These are phyloP conservation scores for Plotosus lineatus DNA, from an alignment of 2,113 vertebrate species.

Conservation along the genomic window DNA sequence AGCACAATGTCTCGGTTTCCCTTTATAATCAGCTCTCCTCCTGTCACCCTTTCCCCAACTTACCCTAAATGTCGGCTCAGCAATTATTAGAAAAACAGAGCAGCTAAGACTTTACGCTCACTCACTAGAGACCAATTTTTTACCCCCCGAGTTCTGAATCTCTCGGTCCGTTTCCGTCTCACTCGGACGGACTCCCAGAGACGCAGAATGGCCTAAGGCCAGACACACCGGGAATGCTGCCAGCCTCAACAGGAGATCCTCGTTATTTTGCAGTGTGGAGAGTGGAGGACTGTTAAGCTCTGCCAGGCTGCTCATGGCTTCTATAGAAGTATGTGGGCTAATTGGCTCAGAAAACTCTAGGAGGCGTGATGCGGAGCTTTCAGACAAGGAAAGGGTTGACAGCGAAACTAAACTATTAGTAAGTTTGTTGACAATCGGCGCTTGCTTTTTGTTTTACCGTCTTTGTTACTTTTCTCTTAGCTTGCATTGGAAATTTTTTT, in stretches of 20 bases:
- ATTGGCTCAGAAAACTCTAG: constrained; percentile 43
- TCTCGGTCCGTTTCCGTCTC: constrained; percentile 35
- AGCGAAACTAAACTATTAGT: constrained; percentile 20
- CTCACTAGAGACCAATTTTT: constrained; percentile 54
- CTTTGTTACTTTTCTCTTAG: not conserved
- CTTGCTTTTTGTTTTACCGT: constrained; percentile 14
- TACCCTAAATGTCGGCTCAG: constrained; percentile 32
- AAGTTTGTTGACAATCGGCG: not conserved
- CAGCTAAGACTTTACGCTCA: constrained; percentile 27
- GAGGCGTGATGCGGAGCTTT: constrained; percentile 14
- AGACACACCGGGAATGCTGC: constrained; percentile 33
- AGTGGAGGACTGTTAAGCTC: constrained; percentile 45
- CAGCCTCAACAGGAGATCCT: constrained; percentile 46
- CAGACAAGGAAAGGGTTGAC: constrained; percentile 7
- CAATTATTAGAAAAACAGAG: constrained; percentile 45
- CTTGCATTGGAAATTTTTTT: not conserved
- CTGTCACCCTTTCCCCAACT: constrained; percentile 38
- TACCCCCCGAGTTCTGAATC: constrained; percentile 20
- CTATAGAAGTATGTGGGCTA: constrained; percentile 38
- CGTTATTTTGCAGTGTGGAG: constrained; percentile 47
- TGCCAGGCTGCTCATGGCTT: constrained; percentile 47
- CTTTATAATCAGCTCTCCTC: constrained; percentile 42
- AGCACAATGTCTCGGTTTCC: constrained; percentile 27
- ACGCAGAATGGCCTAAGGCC: constrained; percentile 13
- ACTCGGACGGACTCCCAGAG: constrained; percentile 38